Percentiles rank a stretch among this genome's conserved stretches.
phyloP scores from a whole-genome alignment of 2,113 vertebrate species.

The Notothenia coriiceps region DNA sequence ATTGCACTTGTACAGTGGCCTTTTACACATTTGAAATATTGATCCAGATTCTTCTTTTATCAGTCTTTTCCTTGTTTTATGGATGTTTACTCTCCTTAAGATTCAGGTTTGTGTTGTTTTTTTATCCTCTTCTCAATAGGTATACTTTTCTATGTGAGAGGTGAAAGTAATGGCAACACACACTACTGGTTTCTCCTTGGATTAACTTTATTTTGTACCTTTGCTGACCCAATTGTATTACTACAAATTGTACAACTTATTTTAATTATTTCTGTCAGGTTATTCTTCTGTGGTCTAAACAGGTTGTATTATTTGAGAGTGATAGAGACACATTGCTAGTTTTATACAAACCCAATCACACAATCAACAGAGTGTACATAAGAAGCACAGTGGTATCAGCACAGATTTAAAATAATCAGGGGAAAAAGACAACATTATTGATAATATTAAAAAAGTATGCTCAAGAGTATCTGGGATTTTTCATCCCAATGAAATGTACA shows the following conservation, averaged over 20 bases:
- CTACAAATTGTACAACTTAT: too few species aligned
- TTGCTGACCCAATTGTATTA: too few species aligned
- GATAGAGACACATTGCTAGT: constrained; percentile 17
- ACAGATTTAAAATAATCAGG: constrained; percentile 1
- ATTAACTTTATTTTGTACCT: too few species aligned
- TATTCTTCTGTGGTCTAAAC: too few species aligned
- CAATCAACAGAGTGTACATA: neutral
- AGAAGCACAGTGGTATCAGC: constrained; percentile 15
- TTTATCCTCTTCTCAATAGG: too few species aligned
- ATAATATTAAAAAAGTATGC: neutral
- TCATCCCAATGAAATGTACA: neutral
- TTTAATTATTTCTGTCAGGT: too few species aligned
- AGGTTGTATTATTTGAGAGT: neutral
- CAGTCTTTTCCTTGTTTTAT: neutral
- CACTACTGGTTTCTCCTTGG: too few species aligned
- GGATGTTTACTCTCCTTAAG: neutral
- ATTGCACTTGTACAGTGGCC: too few species aligned
- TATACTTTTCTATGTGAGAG: too few species aligned
- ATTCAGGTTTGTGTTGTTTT: too few species aligned
- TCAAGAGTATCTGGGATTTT: neutral
- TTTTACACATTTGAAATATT: neutral
- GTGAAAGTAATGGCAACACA: too few species aligned
- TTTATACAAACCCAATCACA: neutral
- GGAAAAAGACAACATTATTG: neutral
- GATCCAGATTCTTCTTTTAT: neutral